Base-by-base conservation (phyloP, 2,113 vertebrate species). In the Chelonoidis abingdonii region DNA sequence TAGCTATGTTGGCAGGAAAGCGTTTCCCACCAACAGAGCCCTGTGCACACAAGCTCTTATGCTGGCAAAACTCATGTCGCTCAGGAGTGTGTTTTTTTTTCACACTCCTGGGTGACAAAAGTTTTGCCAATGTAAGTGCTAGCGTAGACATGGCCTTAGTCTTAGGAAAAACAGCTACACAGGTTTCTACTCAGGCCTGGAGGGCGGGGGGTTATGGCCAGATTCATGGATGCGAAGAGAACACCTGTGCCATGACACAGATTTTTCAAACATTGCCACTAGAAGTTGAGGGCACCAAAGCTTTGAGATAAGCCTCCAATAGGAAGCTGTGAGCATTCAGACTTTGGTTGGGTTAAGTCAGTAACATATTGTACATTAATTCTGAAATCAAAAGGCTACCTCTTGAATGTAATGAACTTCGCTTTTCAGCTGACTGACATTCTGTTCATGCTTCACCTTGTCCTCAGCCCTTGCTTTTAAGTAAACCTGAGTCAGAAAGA, bases 401-500 rank as follows among this genome's bases (percentile, higher is more conserved):
- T 99, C 99, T 92, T 99, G 99, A 57, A 99, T 99, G 86, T 99
- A 99, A 8, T 98, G 98, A 65, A 98, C 98, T 97, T 99, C 99
- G 14, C 99, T 99, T 8, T 98, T 99, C 92, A 99, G 97, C 97
- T 99, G 99, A 92, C 82, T 98, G 81, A 99, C 88, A 11, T 96
- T 99, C 97, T 99, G 97, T 80, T 99, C 98, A 1, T 99, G 98
- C 56, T 95, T 98, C 85, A 93, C 59, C 27, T 94, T 84, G 5
- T 98, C 98, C 86, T 99, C 97, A 2, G 97, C 92, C 11, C 97
- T 96, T 0, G 97, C 93, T 87, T 98, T 98, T 13, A 99, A 97
- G 82, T 98, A 99, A 80, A 99, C 98, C 99, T 99, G 92, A 62
- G 84, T 81, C 0, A 83, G 29, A 59, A 59, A 92, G 25, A 87